Conservation (phyloP, 2,113 vertebrate species). For the Siniperca knerii region DNA sequence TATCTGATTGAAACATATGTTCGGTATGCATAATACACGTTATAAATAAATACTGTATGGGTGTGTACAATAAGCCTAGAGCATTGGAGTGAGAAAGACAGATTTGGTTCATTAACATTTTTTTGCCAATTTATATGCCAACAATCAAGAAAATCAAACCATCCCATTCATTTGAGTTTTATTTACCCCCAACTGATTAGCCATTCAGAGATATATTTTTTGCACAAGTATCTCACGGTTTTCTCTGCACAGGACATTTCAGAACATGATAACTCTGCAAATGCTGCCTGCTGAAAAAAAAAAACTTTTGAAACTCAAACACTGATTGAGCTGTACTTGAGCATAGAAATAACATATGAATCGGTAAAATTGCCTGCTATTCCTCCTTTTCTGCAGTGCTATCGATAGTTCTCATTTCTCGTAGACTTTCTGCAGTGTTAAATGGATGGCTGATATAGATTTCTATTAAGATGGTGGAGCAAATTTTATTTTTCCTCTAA, state of each 20-base stretch:
- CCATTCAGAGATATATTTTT: conserved; percentile 1
- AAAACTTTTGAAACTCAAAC: conserved; percentile 22
- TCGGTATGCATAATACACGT: neutral
- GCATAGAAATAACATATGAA: conserved; percentile 54
- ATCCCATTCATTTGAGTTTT: neutral
- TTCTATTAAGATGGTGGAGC: conserved; percentile 68
- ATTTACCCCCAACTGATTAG: conserved; percentile 8
- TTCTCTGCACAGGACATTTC: neutral
- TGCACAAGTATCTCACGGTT: neutral
- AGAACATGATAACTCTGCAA: neutral
- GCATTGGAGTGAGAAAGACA: neutral
- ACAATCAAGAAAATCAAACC: neutral
- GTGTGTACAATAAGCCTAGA: conserved; percentile 7
- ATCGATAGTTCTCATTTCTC: conserved; percentile 41
- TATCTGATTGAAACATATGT: conserved; percentile 57
- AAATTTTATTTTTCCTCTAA: conserved; percentile 58
- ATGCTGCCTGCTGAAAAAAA: conserved; percentile 5
- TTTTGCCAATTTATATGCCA: conserved; percentile 11
- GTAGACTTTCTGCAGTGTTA: conserved; percentile 43
- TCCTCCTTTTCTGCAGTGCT: conserved; percentile 24
- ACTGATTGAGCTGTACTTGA: conserved; percentile 38
- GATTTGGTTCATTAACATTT: neutral
- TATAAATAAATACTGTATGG: conserved; percentile 40
- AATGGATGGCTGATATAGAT: conserved; percentile 63
- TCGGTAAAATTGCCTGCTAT: conserved; percentile 43